Evolutionary conservation across 2,888 invertebrate species (phyloP).

Genomic region (Eupithecia pulchellata): DNA sequence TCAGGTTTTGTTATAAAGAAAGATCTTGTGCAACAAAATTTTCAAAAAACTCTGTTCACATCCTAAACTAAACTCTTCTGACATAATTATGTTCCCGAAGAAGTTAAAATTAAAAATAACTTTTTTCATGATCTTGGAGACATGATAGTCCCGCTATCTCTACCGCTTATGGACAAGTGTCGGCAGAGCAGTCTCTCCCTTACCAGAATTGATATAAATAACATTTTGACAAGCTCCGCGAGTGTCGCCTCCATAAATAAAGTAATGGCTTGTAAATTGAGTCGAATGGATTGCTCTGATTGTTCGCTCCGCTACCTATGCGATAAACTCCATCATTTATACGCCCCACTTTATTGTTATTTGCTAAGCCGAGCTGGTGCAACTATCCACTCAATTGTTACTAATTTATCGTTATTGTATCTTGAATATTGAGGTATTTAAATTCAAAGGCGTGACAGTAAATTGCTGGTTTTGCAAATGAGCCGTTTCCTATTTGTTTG

Average conservation of each 20-base stretch:
- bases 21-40: neutral
- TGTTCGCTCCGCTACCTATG: slow-evolving; percentile 24
- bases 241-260: slow-evolving; percentile 58
- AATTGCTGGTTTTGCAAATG: slow-evolving; percentile 6
- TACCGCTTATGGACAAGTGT: neutral
- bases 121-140: neutral
- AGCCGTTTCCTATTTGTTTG: neutral
- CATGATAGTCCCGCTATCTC: slow-evolving; percentile 35
- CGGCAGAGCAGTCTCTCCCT: slow-evolving; percentile 3
- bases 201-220: slow-evolving; percentile 67
- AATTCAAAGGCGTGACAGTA: slow-evolving; percentile 3
- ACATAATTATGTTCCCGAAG: neutral
- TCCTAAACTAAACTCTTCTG: too few species aligned
- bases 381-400: slow-evolving; percentile 8
- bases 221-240: slow-evolving; percentile 64
- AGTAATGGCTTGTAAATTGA: slow-evolving; percentile 52
- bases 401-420: slow-evolving; percentile 21
- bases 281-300: slow-evolving; percentile 42
- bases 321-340: slow-evolving; percentile 30
- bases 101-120: neutral
- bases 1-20: neutral
- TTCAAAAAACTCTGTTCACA: neutral
- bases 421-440: slow-evolving; percentile 1
- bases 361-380: slow-evolving; percentile 14
- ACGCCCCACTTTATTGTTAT: slow-evolving; percentile 29